phyloP scores from a whole-genome alignment of 2,797 vertebrate genomes.

The Discoglossus pictus region DNA sequence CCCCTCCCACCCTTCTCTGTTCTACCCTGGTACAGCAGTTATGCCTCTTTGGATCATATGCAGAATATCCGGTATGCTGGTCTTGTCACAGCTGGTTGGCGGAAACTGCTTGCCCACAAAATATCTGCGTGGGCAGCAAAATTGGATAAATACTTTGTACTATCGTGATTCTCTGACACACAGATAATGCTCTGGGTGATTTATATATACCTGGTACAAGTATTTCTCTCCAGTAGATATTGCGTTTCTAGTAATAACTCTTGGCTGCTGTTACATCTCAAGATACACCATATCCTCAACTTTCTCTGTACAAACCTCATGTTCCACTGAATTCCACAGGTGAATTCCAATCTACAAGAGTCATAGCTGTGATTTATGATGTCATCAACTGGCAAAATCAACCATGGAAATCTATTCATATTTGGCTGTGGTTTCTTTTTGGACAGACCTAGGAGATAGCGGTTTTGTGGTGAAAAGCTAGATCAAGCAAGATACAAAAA shows the following conservation, averaged over 20 bases:
- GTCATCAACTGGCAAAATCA: conserved; percentile 29
- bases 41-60: too few species aligned
- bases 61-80: too few species aligned
- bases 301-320: conserved; percentile 30
- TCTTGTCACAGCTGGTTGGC: too few species aligned
- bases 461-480: conserved; percentile 32
- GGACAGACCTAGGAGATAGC: conserved; percentile 20
- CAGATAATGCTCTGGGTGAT: conserved; percentile 38
- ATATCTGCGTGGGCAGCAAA: conserved; percentile 11
- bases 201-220: conserved; percentile 37
- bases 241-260: conserved; percentile 45
- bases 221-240: conserved; percentile 42
- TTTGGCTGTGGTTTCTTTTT: conserved; percentile 28
- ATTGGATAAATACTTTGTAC: conserved; percentile 7
- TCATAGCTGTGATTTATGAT: conserved; percentile 42
- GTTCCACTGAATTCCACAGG: conserved; percentile 14
- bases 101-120: too few species aligned
- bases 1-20: too few species aligned
- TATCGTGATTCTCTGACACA: conserved; percentile 22
- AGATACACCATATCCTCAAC: conserved; percentile 31
- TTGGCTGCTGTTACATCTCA: too few species aligned
- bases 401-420: conserved; percentile 43
- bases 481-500: conserved; percentile 31
- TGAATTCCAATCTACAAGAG: conserved; percentile 19
- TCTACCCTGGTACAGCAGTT: too few species aligned